Conservation (phyloP, 2,888 invertebrate species). For the Digitonthophagus gazella region DNA sequence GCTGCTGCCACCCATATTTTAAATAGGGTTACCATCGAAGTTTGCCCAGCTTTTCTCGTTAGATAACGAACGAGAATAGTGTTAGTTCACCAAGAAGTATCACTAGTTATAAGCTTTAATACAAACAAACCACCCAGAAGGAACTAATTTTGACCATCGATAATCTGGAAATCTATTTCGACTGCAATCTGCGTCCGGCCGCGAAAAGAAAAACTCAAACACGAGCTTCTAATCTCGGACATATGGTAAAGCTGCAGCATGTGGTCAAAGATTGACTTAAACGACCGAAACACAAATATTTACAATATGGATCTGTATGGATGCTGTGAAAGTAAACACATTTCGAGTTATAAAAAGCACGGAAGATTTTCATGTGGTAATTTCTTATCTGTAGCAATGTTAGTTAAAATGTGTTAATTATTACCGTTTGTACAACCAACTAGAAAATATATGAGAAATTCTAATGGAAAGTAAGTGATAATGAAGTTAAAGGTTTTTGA, state of each 20-base stretch:
- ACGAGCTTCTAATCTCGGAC: neutral
- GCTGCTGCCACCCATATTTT: neutral
- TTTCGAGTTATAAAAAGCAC: neutral
- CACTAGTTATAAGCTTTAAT: too few relatives aligned
- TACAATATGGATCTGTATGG: neutral
- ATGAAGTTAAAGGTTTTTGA: too few relatives aligned
- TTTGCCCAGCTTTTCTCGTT: neutral
- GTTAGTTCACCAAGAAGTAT: too few relatives aligned
- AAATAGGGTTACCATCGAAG: neutral
- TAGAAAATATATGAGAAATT: too few relatives aligned
- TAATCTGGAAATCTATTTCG: too few relatives aligned
- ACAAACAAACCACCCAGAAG: too few relatives aligned
- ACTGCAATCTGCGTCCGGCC: too few relatives aligned
- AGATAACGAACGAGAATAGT: neutral
- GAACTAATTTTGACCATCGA: too few relatives aligned
- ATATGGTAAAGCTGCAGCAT: neutral
- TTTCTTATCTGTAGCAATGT: too few relatives aligned
- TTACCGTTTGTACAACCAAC: too few relatives aligned
- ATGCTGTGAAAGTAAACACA: neutral
- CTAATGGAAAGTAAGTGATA: too few relatives aligned
- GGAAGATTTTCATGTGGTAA: neutral
- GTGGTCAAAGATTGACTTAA: neutral
- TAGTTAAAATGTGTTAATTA: too few relatives aligned
- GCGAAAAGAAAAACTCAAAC: neutral
- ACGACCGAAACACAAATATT: neutral